Base-by-base conservation (phyloP, 2,888 invertebrate species). In the Noctua comes region DNA sequence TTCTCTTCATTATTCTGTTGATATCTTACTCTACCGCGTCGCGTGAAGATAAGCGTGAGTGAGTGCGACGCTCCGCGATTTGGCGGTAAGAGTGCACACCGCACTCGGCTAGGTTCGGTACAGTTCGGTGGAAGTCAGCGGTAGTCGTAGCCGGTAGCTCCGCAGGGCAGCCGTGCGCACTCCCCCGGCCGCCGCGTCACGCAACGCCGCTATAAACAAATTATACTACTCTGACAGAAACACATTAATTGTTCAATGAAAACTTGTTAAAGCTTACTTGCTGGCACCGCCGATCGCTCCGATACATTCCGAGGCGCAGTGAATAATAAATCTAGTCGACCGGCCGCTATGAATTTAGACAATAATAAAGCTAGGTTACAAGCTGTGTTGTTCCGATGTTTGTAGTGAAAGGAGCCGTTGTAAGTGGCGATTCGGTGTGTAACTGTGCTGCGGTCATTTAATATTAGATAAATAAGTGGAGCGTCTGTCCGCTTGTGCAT, bases 401-500 rank as follows among this genome's bases (percentile, higher is more conserved):
- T 93, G 91, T 88, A 95, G 96, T 96, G 96, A 96, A 96, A 96
- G 96, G 94, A 92, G 92, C 89, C 91, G 90, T 91, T 91, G 90
- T 90, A 88, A 91, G 91, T 92, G 88, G 89, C 90, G 89, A 87
- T 91, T 91, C 90, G 90, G 92, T 92, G 91, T 91, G 91, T 93
- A 93, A 93, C 91, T 94, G 93, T 94, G 91, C 89, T 91, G 89
- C 84, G 85, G 90, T 92, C 88, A 89, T 88, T 90, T 89, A 86
- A 89, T 91, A 90, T 80, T 92, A 86, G 86, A 88, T 90, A 85
- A 88, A 90, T 88, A 92, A 92, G 90, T 91, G 89, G 90, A 90
- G 86, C 89, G 79, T 89, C 78, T 89, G 90, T 89, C 80, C 73
- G 73, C 51, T 84, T 88, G 90, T 91, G 88, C 88, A 90, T 83